Conservation (phyloP, 1,140 invertebrate genomes). For the Zaprionus taronus region DNA sequence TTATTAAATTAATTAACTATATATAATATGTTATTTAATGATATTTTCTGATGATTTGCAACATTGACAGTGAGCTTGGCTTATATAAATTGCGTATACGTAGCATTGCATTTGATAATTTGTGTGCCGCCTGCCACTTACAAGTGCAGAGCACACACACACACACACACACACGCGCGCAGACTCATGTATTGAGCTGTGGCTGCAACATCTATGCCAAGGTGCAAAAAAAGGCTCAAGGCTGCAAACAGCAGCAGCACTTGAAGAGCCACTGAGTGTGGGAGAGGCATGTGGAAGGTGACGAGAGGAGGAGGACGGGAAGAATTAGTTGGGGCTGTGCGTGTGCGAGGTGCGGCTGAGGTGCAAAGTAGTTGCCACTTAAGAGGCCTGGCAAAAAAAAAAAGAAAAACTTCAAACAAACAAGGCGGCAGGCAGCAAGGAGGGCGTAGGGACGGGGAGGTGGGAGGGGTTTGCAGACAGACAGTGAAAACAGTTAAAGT, state of each 20-base stretch:
- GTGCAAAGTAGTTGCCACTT: slow-evolving; percentile 59
- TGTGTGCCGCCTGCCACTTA: neutral
- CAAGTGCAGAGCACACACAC: slow-evolving; percentile 14
- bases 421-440: slow-evolving; percentile 21
- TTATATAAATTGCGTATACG: slow-evolving; percentile 46
- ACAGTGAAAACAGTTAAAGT: slow-evolving; percentile 42
- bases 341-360: slow-evolving; percentile 36
- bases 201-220: slow-evolving; percentile 47
- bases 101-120: slow-evolving; percentile 22
- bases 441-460: neutral
- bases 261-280: slow-evolving; percentile 32
- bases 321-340: slow-evolving; percentile 10
- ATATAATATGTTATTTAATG: no score
- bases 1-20: no score
- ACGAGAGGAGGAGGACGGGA: neutral
- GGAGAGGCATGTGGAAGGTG: neutral
- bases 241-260: slow-evolving; percentile 43
- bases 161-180: neutral
- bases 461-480: slow-evolving; percentile 19
- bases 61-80: neutral
- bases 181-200: slow-evolving; percentile 22
- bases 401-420: slow-evolving; percentile 45
- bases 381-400: slow-evolving; percentile 18
- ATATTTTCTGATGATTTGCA: neutral
- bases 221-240: slow-evolving; percentile 54